Conservation (phyloP, 2,113 vertebrate species). For the Butorides virescens region DNA sequence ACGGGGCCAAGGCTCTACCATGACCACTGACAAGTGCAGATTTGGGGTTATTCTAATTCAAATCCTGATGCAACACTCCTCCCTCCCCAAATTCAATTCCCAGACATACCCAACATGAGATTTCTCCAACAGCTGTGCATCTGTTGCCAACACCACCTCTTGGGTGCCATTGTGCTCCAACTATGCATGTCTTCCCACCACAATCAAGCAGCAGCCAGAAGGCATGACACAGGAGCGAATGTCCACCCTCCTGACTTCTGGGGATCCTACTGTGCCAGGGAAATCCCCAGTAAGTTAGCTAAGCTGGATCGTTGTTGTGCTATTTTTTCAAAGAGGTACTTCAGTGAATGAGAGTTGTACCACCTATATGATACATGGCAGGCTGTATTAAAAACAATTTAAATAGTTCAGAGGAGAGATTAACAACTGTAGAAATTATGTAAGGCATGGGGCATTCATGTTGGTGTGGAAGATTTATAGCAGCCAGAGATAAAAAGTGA, state of each 20-base stretch:
- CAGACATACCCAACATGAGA: accelerated
- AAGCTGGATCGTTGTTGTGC: background rate
- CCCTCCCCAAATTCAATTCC: background rate
- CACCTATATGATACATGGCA: background rate
- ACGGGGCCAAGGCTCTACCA: background rate
- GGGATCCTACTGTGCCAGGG: background rate
- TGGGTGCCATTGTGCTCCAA: background rate
- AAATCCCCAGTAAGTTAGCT: background rate
- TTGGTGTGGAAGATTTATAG: background rate
- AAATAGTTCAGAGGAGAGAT: background rate
- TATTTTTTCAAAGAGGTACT: background rate
- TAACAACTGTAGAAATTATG: background rate
- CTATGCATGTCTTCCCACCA: background rate
- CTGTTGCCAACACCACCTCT: background rate
- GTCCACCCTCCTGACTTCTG: background rate
- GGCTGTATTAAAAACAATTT: background rate
- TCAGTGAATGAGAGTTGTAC: background rate
- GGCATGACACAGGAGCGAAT: background rate
- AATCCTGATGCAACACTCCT: background rate
- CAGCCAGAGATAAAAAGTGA: background rate
- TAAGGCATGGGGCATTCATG: background rate
- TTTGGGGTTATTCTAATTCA: background rate
- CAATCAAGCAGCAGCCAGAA: background rate
- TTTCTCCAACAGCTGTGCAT: background rate
- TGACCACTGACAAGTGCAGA: background rate